Conservation (phyloP, 2,797 vertebrate genomes). For the Oryzias dopingdopingensis region DNA sequence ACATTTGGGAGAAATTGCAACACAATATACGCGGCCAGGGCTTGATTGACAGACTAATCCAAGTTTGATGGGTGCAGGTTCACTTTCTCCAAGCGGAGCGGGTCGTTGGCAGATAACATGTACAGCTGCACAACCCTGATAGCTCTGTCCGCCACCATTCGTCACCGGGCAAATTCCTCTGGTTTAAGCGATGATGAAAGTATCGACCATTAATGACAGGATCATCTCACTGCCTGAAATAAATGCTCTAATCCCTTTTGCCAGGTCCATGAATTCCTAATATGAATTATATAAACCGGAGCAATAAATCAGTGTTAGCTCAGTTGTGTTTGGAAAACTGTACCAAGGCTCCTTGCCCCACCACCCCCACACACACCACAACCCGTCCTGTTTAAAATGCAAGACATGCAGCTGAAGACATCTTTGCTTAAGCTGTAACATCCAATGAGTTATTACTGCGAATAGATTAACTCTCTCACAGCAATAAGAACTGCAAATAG, state of each 20-base stretch:
- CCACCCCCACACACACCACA: too few relatives aligned
- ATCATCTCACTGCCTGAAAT: slow-evolving; percentile 99
- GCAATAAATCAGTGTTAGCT: slow-evolving; percentile 99
- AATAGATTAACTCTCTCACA: slow-evolving; percentile 85
- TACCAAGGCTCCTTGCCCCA: slow-evolving; percentile 84
- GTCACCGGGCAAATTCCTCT: slow-evolving; percentile 97
- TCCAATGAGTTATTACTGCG: slow-evolving; percentile 89
- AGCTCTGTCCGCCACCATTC: slow-evolving; percentile 92
- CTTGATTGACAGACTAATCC: slow-evolving; percentile 99
- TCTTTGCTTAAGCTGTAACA: slow-evolving; percentile 89
- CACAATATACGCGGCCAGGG: slow-evolving; percentile 89
- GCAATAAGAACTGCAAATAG: slow-evolving; percentile 88
- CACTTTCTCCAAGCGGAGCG: slow-evolving; percentile 88
- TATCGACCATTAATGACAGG: slow-evolving; percentile 99
- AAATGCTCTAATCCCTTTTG: slow-evolving; percentile 99
- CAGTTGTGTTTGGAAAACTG: slow-evolving; percentile 99
- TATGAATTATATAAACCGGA: slow-evolving; percentile 99
- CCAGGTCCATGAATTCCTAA: slow-evolving; percentile 99
- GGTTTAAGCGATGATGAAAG: slow-evolving; percentile 99
- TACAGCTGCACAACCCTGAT: slow-evolving; percentile 99
- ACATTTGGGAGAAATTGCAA: slow-evolving; percentile 99
- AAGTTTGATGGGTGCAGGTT: slow-evolving; percentile 95
- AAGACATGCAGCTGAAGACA: slow-evolving; percentile 87
- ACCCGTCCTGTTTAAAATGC: slow-evolving; percentile 86
- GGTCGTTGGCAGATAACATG: slow-evolving; percentile 93